These are phyloP conservation scores for Australoheros facetus DNA, from an alignment of 2,797 vertebrate genomes.

Conservation along the genomic window DNA sequence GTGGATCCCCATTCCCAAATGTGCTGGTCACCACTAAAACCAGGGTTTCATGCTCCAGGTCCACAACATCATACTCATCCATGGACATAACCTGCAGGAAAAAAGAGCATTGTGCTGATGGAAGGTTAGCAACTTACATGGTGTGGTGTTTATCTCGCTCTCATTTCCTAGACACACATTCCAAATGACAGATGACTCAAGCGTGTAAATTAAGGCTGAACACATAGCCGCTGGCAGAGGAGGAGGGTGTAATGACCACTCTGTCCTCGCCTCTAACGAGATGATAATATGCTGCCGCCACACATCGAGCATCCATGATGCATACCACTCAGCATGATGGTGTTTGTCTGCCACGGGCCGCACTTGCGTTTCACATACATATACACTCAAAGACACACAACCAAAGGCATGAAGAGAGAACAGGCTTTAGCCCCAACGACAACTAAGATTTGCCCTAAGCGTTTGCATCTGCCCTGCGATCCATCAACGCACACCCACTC, in stretches of 20 bases:
- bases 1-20: conserved; percentile 93
- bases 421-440: conserved; percentile 50
- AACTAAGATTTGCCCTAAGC: conserved; percentile 44
- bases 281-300: conserved; percentile 71
- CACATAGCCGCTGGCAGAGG: conserved; percentile 55
- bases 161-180: conserved; percentile 36
- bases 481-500: conserved; percentile 62
- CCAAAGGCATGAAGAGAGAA: conserved; percentile 53
- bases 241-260: conserved; percentile 69
- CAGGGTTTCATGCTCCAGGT: conserved; percentile 94
- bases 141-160: conserved; percentile 11
- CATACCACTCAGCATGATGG: conserved; percentile 49
- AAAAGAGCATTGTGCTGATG: not conserved
- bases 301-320: conserved; percentile 60
- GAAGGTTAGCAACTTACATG: not conserved
- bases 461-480: conserved; percentile 56
- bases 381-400: conserved; percentile 9
- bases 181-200: conserved; percentile 50
- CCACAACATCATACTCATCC: conserved; percentile 96
- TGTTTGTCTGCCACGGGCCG: conserved; percentile 32
- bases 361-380: conserved; percentile 8
- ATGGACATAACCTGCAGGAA: conserved; percentile 89
- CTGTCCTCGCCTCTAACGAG: conserved; percentile 72
- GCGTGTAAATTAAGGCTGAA: conserved; percentile 54
- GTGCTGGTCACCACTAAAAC: conserved; percentile 96